Conservation (phyloP, 2,888 invertebrate species). For the Trachelus troglodyta region DNA sequence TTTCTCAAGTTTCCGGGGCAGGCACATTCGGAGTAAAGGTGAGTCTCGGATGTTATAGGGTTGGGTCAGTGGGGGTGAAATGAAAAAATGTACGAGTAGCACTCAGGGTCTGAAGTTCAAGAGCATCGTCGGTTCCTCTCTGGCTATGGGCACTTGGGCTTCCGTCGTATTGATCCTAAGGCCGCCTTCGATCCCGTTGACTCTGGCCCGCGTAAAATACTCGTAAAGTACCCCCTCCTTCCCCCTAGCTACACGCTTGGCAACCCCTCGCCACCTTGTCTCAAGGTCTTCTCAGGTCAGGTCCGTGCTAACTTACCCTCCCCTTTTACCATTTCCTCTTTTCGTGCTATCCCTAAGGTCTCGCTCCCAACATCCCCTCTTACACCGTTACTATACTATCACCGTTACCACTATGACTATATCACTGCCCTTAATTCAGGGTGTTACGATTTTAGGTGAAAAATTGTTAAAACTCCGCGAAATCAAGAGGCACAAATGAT, state of each 20-base stretch:
- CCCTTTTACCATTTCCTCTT: not conserved
- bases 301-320: conserved; percentile 5
- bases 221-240: conserved; percentile 18
- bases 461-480: not conserved
- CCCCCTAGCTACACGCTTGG: not conserved
- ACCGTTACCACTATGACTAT: not conserved
- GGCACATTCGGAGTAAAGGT: not conserved
- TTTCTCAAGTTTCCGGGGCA: not conserved
- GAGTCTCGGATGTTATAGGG: not conserved
- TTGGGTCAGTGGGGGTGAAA: not conserved
- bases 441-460: not conserved
- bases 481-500: not conserved
- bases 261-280: conserved; percentile 3
- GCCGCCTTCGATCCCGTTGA: conserved; percentile 21
- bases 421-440: not conserved
- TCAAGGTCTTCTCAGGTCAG: conserved; percentile 23
- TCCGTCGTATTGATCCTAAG: conserved; percentile 21
- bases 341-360: not conserved
- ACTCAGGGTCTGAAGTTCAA: conserved; percentile 4
- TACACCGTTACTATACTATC: not conserved
- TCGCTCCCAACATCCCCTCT: not conserved
- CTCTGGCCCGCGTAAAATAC: conserved; percentile 21
- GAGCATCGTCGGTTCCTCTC: conserved; percentile 1
- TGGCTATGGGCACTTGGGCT: conserved; percentile 2
- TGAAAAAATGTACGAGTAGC: not conserved